A percentile compares a stretch with the other conserved stretches of the same genome.
phyloP scores from a whole-genome alignment of 2,113 vertebrate species.

The Spermophilus dauricus region DNA sequence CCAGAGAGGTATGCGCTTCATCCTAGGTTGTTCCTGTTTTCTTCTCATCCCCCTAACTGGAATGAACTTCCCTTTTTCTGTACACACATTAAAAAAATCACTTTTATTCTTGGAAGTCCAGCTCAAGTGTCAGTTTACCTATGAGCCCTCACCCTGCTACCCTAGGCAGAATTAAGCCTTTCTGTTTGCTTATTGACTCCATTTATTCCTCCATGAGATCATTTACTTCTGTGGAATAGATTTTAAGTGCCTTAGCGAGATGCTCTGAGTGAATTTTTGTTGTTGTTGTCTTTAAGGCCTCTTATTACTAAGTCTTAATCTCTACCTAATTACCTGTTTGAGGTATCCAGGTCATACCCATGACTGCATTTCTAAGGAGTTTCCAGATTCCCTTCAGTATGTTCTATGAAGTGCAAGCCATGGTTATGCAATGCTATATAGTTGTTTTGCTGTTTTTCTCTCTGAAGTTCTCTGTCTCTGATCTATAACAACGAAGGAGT shows the following conservation, averaged over 20 bases:
- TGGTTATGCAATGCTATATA: rapidly evolving
- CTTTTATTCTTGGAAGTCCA: background rate
- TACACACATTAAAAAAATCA: background rate
- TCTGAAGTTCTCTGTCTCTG: background rate
- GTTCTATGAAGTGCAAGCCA: background rate
- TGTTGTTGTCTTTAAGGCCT: background rate
- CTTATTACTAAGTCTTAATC: background rate
- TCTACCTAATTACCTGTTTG: background rate
- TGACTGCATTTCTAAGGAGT: background rate
- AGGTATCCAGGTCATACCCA: background rate
- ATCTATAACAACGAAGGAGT: background rate
- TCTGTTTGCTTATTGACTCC: background rate
- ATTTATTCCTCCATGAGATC: background rate
- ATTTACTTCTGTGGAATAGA: background rate
- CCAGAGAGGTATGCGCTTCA: background rate
- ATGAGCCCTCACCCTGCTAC: background rate
- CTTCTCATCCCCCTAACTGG: background rate
- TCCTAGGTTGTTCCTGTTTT: background rate
- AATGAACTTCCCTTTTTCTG: background rate
- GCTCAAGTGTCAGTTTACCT: background rate
- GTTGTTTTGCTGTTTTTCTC: background rate
- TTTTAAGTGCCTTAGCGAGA: background rate
- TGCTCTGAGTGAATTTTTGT: background rate
- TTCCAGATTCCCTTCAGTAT: background rate
- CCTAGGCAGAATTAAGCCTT: background rate